These are phyloP conservation scores for Cisticola juncidis DNA, from an alignment of 2,113 vertebrate species.

Conservation along the genomic window DNA sequence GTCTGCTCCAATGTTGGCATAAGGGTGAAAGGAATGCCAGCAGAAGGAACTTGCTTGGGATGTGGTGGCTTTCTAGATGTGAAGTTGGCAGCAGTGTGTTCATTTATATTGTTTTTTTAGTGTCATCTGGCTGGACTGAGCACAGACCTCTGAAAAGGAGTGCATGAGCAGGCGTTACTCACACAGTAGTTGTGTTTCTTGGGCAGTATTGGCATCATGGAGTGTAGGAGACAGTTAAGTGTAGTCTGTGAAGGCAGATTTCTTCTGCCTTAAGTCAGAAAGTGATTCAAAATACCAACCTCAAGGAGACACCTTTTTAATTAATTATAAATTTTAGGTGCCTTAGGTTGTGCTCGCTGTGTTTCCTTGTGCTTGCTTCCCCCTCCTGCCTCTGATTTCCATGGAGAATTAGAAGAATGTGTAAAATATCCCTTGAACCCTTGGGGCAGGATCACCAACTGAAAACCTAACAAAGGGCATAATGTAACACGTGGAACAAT, in stretches of 20 bases:
- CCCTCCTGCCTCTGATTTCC: not conserved
- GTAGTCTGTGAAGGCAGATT: not conserved
- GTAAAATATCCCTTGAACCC: not conserved
- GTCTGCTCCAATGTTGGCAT: not conserved
- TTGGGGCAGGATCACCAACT: not conserved
- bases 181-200: not conserved
- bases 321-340: not conserved
- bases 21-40: not conserved
- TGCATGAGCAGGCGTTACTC: not conserved
- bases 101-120: not conserved
- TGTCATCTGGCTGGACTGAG: not conserved
- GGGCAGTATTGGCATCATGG: not conserved
- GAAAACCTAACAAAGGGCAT: not conserved
- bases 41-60: not conserved
- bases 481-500: not conserved
- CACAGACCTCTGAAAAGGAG: not conserved
- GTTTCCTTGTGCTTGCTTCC: not conserved
- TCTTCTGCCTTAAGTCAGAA: not conserved
- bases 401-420: not conserved
- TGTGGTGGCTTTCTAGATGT: not conserved
- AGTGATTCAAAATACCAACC: not conserved
- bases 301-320: not conserved
- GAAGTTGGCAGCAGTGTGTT: not conserved
- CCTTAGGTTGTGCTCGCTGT: not conserved
- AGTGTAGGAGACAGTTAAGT: not conserved